Conservation (phyloP, 2,113 vertebrate species). For the Pseudopipra pipra region DNA sequence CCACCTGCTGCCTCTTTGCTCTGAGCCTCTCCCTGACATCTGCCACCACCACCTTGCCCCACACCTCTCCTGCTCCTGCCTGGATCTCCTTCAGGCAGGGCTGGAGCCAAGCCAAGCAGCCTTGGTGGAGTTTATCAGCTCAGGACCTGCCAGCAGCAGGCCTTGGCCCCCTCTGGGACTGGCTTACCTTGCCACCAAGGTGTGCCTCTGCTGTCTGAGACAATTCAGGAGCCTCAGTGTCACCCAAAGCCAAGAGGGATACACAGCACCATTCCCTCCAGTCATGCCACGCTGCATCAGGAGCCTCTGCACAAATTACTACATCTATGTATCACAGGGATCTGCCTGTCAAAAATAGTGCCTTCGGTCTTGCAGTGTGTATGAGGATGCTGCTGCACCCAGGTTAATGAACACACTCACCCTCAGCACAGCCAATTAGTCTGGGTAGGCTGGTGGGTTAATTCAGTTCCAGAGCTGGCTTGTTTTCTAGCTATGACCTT, state of each 20-base stretch:
- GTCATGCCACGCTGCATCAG: rapidly evolving
- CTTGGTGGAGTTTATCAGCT: background rate
- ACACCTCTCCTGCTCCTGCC: background rate
- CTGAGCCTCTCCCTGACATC: background rate
- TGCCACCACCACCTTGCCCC: background rate
- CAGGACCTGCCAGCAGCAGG: background rate
- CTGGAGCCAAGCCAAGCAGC: background rate
- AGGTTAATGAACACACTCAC: background rate
- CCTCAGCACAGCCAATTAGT: background rate
- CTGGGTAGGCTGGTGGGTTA: background rate
- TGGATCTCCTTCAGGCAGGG: background rate
- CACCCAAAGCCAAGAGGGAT: background rate
- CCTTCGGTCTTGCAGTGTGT: background rate
- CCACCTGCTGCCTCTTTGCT: background rate
- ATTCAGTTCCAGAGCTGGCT: background rate
- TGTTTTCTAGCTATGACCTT: background rate
- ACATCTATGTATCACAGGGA: rapidly evolving
- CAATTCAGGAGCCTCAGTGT: background rate
- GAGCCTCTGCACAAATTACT: background rate
- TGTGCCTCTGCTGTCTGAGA: background rate
- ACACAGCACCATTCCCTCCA: rapidly evolving
- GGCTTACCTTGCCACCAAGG: rapidly evolving
- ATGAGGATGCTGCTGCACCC: background rate
- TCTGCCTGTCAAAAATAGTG: background rate
- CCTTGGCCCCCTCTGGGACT: rapidly evolving